Evolutionary conservation across 2,113 vertebrate species (phyloP).

Genomic region (Amazona guildingii): DNA sequence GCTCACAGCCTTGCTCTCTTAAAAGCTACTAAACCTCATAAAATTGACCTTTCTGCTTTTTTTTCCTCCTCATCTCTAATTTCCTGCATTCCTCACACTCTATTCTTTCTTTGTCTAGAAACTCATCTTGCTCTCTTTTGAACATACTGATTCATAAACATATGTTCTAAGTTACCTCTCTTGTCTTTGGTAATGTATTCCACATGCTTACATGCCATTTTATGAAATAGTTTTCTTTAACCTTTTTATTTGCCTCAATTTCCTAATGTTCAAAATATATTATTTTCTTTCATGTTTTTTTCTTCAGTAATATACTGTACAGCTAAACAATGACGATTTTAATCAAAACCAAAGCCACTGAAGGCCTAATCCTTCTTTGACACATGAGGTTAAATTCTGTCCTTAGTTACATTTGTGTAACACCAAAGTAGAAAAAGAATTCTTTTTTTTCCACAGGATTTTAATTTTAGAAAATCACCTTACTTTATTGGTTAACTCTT

Average conservation of each 20-base stretch:
- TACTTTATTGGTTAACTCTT: background rate
- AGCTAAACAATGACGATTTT: slow-evolving; percentile 69
- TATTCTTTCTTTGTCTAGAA: slow-evolving; percentile 63
- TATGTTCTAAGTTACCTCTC: slow-evolving; percentile 74
- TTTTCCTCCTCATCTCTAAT: background rate
- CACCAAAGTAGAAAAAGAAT: background rate
- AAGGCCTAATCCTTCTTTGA: slow-evolving; percentile 51
- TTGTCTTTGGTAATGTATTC: slow-evolving; percentile 71
- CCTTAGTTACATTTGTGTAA: background rate
- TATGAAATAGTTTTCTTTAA: slow-evolving; percentile 70
- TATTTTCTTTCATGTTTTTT: slow-evolving; percentile 67
- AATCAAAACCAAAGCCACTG: slow-evolving; percentile 51
- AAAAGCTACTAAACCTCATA: slow-evolving; percentile 70
- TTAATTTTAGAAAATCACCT: background rate
- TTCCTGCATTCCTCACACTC: slow-evolving; percentile 59
- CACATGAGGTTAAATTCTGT: slow-evolving; percentile 31
- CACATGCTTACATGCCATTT: slow-evolving; percentile 66
- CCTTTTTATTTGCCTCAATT: slow-evolving; percentile 72
- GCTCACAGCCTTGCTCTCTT: slow-evolving; percentile 57
- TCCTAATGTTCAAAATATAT: slow-evolving; percentile 65
- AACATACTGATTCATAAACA: slow-evolving; percentile 60
- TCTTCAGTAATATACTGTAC: slow-evolving; percentile 67
- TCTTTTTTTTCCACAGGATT: background rate
- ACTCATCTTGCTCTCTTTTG: slow-evolving; percentile 59
- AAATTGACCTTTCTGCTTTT: slow-evolving; percentile 36